Evolutionary conservation across 2,113 vertebrate genomes (phyloP), one percentile per base, ranked within the genome.

Genomic region (Gambusia affinis): DNA sequence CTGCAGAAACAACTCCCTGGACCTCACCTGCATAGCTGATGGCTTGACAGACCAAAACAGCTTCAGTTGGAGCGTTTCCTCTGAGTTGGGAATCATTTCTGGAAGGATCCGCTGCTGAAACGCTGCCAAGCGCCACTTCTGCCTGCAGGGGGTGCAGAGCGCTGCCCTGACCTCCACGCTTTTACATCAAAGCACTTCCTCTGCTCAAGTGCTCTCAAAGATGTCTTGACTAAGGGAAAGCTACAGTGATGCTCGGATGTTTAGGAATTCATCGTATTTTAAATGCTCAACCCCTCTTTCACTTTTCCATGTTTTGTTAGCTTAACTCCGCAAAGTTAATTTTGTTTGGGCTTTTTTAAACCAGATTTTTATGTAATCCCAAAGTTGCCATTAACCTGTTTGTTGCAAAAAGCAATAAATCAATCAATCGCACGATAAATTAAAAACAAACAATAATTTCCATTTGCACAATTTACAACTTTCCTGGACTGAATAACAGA

Each of bases 21-120:
- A 87, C 75, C 47, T 79, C 90, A 93, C 89, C 92, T 92, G 89
- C 84, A 72, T 76, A 80, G 84, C 86, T 91, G 87, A 90, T 77
- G 89, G 79, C 79, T 89, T 68, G 4, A 76, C 70, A 64, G 54
- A 84, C 70, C 79, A 83, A 72, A 88, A 79, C 85, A 80, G 35
- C 80, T 67, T 33, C 37, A 22, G 67, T 64, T 64, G 44, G 31
- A 29, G 39, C 69, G 35, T 11, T 2, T 11, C 24, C 29, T 24
- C 12, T 67, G 65, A 28, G 30, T n/a, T 57, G 65, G 7, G 27
- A 6, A 28, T 11, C 22, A 12, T 37, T 67, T 42, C 73, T 15
- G 12, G 22, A 75, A 37, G 29, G 51, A 54, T 77, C 67, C 61
- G 61, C 71, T 14, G 69, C 72, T 84, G 87, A 75, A 70, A 39